Base-by-base conservation (phyloP, 2,888 invertebrate species). In the Dicycla oo region DNA sequence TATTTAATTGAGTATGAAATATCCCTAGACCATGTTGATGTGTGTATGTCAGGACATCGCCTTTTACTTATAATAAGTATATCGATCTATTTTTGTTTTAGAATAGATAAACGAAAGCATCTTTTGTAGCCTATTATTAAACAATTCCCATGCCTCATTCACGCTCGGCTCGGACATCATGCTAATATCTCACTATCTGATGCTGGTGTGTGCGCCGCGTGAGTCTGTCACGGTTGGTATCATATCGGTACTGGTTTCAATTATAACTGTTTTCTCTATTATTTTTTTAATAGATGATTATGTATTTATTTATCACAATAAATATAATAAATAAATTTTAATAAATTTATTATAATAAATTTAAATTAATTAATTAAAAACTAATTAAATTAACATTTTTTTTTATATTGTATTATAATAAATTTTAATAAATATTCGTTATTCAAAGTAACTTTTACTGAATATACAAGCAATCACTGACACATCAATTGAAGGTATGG, bases 151-250 rank as follows among this genome's bases (percentile, higher is more conserved):
- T 30, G 63, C 18, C 13, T 43, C 8, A 26, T 60, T 72, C 20
- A 70, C 47, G 51, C 38, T 66, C 20, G 23, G 23, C 26, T 78
- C 20, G 45, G 43, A 63, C 67, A 51, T 38, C 26, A 67, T 54
- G 66, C 34, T 63, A 49, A 72, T 61, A 58, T 38, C 34, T 43
- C 45, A 23, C 53, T 71, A 57, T 47, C 40, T 26, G 61, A 56
- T 23, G 20, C 7, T 45, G 18, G 23, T 6, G 47, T 18, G 5
- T 45, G 11, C 34, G 7, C 13, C n/a, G 26, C 54, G 30, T 23
- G 10, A 2, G 4, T 10, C 34, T 34, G 11, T n/a, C n/a, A 26
- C 38, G 38, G 26, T 38, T n/a, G 8, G 54, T 15, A 43, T 69
- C 3, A 20, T 43, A 26, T 18, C 2, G n/a, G 26, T 45, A 18